These are phyloP conservation scores for Verasper variegatus DNA, from an alignment of 2,113 vertebrate species.

Conservation along the genomic window DNA sequence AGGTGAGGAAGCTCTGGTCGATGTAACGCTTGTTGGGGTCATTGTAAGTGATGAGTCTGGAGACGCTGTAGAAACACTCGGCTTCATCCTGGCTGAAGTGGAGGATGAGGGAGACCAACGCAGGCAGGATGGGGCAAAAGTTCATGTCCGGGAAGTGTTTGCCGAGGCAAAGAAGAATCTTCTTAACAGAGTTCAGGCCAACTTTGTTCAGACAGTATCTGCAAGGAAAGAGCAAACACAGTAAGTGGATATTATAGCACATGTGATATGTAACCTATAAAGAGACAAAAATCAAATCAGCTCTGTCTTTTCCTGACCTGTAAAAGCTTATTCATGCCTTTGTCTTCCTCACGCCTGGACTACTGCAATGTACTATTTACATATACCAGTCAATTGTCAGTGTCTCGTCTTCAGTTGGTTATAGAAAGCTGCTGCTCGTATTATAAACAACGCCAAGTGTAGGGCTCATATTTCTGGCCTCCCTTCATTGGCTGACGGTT, in stretches of 20 bases:
- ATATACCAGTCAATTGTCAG: too few relatives aligned
- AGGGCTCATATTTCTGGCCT: too few relatives aligned
- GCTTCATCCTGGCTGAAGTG: constrained; percentile 89
- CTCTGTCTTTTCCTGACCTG: too few relatives aligned
- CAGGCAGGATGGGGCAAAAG: constrained; percentile 86
- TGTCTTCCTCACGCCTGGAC: too few relatives aligned
- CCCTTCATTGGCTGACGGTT: too few relatives aligned
- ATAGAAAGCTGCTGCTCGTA: too few relatives aligned
- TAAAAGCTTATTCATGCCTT: too few relatives aligned
- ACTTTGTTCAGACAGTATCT: constrained; percentile 86
- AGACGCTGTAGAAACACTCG: constrained; percentile 86
- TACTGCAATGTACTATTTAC: too few relatives aligned
- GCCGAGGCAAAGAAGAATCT: constrained; percentile 85
- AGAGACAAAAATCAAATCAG: too few relatives aligned
- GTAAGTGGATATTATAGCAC: background rate
- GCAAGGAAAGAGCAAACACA: constrained; percentile 13
- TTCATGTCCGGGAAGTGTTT: constrained; percentile 86
- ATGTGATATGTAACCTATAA: too few relatives aligned
- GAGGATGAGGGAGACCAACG: constrained; percentile 86
- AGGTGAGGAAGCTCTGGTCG: constrained; percentile 88
- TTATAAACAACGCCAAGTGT: too few relatives aligned
- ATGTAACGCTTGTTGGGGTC: constrained; percentile 86
- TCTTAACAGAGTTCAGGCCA: constrained; percentile 84
- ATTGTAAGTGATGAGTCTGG: constrained; percentile 83
- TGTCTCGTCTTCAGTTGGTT: too few relatives aligned